These are phyloP conservation scores for Brachionus manjavacas DNA, from an alignment of 1,140 invertebrate species.

Conservation along the genomic window DNA sequence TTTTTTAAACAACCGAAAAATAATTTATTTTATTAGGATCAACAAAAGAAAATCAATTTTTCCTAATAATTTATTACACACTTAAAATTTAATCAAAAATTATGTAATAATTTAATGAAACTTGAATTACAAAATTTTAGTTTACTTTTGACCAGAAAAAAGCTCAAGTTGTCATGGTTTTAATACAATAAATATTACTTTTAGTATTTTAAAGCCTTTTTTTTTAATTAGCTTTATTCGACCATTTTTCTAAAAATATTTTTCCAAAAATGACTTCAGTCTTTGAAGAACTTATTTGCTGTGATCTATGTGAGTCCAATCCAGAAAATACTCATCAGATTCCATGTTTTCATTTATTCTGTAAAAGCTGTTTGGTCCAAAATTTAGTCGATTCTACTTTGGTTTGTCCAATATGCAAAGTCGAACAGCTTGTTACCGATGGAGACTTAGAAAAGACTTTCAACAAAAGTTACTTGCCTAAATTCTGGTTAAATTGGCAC, in stretches of 20 bases:
- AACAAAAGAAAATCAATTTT: background rate
- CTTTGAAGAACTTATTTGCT: background rate
- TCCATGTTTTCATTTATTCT: background rate
- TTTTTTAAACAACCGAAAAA: background rate
- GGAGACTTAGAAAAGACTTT: background rate
- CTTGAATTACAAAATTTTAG: background rate
- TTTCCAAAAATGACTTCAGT: background rate
- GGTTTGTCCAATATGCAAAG: background rate
- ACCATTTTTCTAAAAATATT: background rate
- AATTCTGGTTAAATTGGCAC: conserved; percentile 20
- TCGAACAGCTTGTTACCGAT: background rate
- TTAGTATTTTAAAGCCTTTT: background rate
- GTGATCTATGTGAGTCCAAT: background rate
- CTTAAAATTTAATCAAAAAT: background rate
- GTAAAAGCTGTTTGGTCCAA: background rate
- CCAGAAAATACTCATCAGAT: background rate
- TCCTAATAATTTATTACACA: background rate
- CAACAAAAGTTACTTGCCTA: background rate
- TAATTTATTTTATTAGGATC: background rate
- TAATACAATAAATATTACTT: background rate
- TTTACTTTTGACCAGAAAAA: background rate
- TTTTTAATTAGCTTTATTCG: background rate
- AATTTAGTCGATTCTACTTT: background rate
- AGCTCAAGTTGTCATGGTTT: background rate
- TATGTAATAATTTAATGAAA: background rate